Conservation (phyloP, 2,113 vertebrate species). For the Eonycteris spelaea region DNA sequence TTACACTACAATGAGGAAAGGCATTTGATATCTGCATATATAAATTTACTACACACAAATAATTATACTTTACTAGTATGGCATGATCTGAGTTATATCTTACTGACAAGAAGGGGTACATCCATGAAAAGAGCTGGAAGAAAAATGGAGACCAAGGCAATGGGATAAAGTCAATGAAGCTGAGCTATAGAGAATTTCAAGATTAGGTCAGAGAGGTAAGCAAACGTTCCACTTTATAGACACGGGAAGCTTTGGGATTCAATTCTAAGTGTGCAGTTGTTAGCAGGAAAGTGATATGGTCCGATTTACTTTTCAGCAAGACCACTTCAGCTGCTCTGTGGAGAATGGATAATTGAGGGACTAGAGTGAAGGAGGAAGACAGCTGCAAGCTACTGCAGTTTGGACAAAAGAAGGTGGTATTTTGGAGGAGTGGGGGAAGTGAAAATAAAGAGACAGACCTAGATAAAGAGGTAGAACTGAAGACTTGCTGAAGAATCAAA, state of each 20-base stretch:
- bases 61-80: not conserved
- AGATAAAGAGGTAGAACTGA: not conserved
- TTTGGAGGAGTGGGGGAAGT: not conserved
- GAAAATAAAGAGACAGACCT: not conserved
- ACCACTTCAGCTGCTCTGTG: not conserved
- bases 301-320: not conserved
- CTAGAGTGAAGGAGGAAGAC: not conserved
- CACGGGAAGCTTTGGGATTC: not conserved
- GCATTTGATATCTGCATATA: not conserved
- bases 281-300: not conserved
- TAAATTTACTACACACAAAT: not conserved
- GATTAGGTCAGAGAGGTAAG: not conserved
- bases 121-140: not conserved
- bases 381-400: not conserved
- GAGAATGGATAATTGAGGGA: not conserved
- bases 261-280: not conserved
- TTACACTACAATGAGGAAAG: not conserved
- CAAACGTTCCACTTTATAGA: not conserved
- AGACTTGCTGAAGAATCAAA: not conserved
- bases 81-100: not conserved
- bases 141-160: not conserved
- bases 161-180: not conserved
- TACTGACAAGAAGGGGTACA: not conserved
- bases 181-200: not conserved
- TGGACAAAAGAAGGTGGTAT: not conserved